A percentile compares a stretch with the other conserved stretches of the same genome.
phyloP scores from a whole-genome alignment of 1,140 invertebrate genomes.

The Hylyphantes graminicola region DNA sequence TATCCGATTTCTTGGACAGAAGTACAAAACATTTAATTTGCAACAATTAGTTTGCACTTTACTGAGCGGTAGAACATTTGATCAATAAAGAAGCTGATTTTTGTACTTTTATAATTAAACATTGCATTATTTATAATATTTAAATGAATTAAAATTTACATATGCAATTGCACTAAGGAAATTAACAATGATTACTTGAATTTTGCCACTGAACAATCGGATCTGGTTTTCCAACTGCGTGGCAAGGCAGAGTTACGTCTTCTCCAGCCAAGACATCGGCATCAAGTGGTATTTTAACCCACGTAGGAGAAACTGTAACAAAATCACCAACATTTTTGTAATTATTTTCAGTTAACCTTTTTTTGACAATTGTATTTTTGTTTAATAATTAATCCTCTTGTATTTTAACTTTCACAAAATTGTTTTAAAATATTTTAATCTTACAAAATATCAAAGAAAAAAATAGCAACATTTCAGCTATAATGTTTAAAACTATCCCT shows the following conservation, averaged over 20 bases:
- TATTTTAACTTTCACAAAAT: not conserved
- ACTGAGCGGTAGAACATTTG: not conserved
- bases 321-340: not conserved
- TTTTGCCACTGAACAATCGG: slow-evolving; percentile 88
- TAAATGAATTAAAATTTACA: not conserved
- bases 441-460: not conserved
- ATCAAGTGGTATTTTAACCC: slow-evolving; percentile 95
- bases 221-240: slow-evolving; percentile 94
- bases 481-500: no score
- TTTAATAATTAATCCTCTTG: no score
- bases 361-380: no score
- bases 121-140: not conserved
- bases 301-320: slow-evolving; percentile 89
- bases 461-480: not conserved
- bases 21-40: no score
- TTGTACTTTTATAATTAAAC: no score
- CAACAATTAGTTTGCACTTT: no score
- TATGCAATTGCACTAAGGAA: not conserved
- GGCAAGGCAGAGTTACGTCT: slow-evolving; percentile 92
- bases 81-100: not conserved
- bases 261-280: slow-evolving; percentile 94
- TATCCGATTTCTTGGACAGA: no score
- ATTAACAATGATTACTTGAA: not conserved
- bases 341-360: no score
- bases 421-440: not conserved